These are phyloP conservation scores for Geophilus truncorum DNA, from an alignment of 2,888 invertebrate genomes.

Conservation along the genomic window DNA sequence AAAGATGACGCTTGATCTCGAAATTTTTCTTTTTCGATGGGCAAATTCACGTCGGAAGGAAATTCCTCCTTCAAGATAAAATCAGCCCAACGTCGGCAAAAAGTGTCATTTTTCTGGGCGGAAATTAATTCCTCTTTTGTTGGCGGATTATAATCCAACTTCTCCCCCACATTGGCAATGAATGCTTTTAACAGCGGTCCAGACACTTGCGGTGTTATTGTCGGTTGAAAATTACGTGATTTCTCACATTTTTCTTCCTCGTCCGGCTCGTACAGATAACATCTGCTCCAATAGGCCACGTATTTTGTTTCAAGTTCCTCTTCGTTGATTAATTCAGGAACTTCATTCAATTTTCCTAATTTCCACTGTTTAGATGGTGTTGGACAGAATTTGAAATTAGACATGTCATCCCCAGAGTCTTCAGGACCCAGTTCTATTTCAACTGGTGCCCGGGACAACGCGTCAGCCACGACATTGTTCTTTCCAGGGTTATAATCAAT, in stretches of 20 bases:
- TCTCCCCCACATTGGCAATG: background rate
- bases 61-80: background rate
- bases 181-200: background rate
- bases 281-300: background rate
- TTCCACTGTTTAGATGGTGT: background rate
- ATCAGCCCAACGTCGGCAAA: background rate
- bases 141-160: background rate
- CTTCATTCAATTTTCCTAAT: background rate
- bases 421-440: background rate
- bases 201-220: background rate
- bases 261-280: no score
- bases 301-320: background rate
- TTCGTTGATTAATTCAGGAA: background rate
- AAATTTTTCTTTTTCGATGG: no score
- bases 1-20: background rate
- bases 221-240: no score
- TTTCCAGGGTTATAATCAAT: background rate
- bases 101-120: background rate
- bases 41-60: no score
- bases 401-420: background rate
- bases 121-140: background rate
- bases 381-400: background rate
- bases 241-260: no score
- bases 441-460: background rate
- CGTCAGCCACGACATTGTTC: background rate